Conservation (phyloP, 2,113 vertebrate species). For the Motacilla tschutschensis region DNA sequence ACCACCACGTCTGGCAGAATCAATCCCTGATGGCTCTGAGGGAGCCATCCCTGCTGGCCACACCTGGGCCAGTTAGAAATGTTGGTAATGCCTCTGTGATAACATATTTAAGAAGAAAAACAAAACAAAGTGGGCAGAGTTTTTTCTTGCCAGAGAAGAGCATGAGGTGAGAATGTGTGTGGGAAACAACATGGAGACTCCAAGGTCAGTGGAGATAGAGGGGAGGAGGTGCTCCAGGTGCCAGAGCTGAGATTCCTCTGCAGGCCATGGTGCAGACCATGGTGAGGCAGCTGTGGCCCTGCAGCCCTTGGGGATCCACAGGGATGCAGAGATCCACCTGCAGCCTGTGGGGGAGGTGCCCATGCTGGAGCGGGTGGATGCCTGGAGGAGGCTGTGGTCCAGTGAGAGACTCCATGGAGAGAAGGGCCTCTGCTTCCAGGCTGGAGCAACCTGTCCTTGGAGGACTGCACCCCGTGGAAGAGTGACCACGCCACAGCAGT, state of each 20-base stretch:
- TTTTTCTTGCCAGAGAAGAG: neutral
- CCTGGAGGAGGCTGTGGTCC: neutral
- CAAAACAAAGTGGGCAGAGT: rapidly evolving
- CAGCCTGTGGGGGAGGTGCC: neutral
- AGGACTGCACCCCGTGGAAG: neutral
- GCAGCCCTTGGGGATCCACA: neutral
- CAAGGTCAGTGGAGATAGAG: neutral
- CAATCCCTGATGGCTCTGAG: neutral
- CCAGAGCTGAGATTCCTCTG: neutral
- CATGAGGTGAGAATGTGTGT: neutral
- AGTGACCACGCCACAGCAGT: rapidly evolving
- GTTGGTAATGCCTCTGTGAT: rapidly evolving
- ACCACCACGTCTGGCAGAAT: neutral
- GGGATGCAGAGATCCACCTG: neutral
- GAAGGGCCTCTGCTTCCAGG: neutral
- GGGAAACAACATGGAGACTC: neutral
- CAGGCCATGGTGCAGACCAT: neutral
- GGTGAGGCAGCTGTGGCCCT: neutral
- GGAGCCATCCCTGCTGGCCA: neutral
- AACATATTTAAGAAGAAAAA: neutral
- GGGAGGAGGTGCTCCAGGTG: neutral
- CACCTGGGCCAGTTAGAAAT: rapidly evolving
- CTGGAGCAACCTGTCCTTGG: neutral
- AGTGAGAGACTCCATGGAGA: neutral
- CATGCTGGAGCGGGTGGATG: rapidly evolving